phyloP scores from a whole-genome alignment of 2,113 vertebrate species.

The Ornithorhynchus anatinus region DNA sequence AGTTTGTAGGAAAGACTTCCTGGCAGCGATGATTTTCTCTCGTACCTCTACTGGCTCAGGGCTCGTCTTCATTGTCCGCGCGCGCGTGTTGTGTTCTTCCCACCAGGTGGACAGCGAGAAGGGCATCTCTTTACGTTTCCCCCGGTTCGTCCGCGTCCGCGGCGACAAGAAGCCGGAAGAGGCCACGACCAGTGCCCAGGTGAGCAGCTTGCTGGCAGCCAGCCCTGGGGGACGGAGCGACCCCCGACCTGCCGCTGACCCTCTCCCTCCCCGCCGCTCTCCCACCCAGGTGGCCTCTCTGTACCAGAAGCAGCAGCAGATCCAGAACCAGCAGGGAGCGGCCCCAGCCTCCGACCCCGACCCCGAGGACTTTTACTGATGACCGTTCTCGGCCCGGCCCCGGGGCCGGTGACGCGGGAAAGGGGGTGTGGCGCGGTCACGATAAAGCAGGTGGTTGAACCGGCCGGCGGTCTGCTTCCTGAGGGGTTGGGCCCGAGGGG shows the following conservation, averaged over 20 bases:
- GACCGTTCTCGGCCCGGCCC: rapidly evolving
- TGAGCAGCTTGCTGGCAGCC: slow-evolving; percentile 14
- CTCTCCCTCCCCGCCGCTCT: rapidly evolving
- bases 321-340: slow-evolving; percentile 79
- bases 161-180: slow-evolving; percentile 88
- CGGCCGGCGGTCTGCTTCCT: too few species aligned
- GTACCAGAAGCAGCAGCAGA: slow-evolving; percentile 89
- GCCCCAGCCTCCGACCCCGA: slow-evolving; percentile 63
- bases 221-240: rapidly evolving
- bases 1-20: too few species aligned
- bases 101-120: slow-evolving; percentile 87
- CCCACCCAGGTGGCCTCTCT: slow-evolving; percentile 80
- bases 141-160: slow-evolving; percentile 82
- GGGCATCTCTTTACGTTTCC: slow-evolving; percentile 89
- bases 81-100: too few species aligned
- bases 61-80: too few species aligned
- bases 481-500: too few species aligned
- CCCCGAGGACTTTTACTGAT: slow-evolving; percentile 78
- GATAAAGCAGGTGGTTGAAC: not conserved
- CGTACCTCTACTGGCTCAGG: too few species aligned
- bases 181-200: slow-evolving; percentile 83
- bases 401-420: rapidly evolving
- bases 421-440: too few species aligned
- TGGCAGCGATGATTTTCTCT: too few species aligned
- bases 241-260: not conserved